phyloP scores from a whole-genome alignment of 2,113 vertebrate genomes.

The Opisthocomus hoazin region DNA sequence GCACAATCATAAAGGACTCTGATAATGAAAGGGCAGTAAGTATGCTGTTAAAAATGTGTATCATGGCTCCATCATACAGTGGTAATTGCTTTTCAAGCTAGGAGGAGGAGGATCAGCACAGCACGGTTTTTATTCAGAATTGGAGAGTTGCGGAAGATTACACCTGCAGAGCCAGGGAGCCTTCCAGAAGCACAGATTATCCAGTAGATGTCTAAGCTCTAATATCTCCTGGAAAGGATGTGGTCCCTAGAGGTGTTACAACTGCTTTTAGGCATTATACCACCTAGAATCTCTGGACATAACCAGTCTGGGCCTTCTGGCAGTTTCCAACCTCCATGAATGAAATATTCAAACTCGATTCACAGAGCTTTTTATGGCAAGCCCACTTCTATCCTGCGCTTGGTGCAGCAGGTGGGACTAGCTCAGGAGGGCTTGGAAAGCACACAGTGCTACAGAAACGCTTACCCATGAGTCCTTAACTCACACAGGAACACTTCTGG shows the following conservation, averaged over 20 bases:
- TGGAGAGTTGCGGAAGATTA: not conserved
- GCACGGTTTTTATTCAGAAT: not conserved
- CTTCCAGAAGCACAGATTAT: not conserved
- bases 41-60: rapidly evolving
- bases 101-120: not conserved
- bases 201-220: not conserved
- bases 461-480: not conserved
- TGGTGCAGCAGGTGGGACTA: not conserved
- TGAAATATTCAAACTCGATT: not conserved
- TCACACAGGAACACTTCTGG: not conserved
- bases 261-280: not conserved
- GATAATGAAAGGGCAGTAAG: not conserved
- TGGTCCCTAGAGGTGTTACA: not conserved
- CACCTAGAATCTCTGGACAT: not conserved
- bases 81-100: not conserved
- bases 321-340: not conserved
- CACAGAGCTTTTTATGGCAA: not conserved
- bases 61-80: not conserved
- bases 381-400: not conserved
- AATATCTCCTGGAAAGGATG: not conserved
- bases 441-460: not conserved
- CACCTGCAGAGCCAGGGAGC: not conserved
- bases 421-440: not conserved
- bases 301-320: not conserved
- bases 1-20: not conserved